phyloP scores from a whole-genome alignment of 2,797 vertebrate species.

The Crax fasciolata region DNA sequence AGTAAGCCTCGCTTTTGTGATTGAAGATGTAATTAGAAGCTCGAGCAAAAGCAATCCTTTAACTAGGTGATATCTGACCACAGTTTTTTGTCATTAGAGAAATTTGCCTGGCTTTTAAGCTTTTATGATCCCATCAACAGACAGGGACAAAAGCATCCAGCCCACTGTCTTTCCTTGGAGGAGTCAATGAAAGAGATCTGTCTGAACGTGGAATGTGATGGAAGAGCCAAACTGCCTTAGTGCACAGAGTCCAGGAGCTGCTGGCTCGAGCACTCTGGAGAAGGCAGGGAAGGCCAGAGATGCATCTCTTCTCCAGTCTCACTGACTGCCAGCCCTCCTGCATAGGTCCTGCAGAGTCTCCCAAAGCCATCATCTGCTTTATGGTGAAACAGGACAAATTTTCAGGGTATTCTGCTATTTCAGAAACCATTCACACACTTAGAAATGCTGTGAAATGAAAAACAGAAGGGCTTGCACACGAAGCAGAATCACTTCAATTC shows the following conservation, averaged over 20 bases:
- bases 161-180: not conserved
- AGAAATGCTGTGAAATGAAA: not conserved
- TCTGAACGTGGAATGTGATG: no score
- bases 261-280: not conserved
- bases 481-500: not conserved
- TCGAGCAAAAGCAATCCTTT: not conserved
- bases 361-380: not conserved
- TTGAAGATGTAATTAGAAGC: not conserved
- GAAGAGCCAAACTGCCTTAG: not conserved
- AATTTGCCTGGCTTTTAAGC: not conserved
- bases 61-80: not conserved
- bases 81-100: not conserved
- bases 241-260: not conserved
- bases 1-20: not conserved
- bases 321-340: not conserved
- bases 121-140: not conserved
- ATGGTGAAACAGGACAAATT: not conserved
- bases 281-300: not conserved
- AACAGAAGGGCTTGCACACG: not conserved
- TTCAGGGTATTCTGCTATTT: not conserved
- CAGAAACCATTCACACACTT: not conserved
- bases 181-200: not conserved
- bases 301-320: not conserved
- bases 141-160: not conserved
- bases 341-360: not conserved